Evolutionary conservation across 1,140 invertebrate species (phyloP).

Genomic region (Spodoptera litura): DNA sequence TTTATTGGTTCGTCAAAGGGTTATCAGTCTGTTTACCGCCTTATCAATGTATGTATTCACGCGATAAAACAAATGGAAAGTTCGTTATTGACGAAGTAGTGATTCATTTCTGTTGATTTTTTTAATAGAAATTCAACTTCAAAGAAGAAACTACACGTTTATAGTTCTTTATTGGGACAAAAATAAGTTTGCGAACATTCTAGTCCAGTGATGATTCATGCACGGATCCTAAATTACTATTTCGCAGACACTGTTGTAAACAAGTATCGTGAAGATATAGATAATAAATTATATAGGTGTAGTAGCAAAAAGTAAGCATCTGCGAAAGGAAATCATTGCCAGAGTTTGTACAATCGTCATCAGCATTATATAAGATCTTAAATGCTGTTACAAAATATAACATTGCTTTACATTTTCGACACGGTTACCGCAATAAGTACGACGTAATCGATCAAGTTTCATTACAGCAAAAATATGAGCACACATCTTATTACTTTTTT

Average conservation of each 20-base stretch:
- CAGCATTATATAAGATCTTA: slow-evolving; percentile 28
- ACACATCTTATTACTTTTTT: slow-evolving; percentile 14
- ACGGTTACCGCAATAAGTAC: slow-evolving; percentile 24
- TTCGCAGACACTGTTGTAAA: slow-evolving; percentile 7
- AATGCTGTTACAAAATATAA: slow-evolving; percentile 30
- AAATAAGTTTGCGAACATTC: background rate
- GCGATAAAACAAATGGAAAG: slow-evolving; percentile 40
- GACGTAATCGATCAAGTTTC: slow-evolving; percentile 21
- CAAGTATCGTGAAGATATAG: slow-evolving; percentile 16
- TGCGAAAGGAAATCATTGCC: background rate
- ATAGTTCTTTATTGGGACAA: background rate
- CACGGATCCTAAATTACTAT: slow-evolving; percentile 9
- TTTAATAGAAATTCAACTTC: too few species aligned
- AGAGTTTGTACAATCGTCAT: slow-evolving; percentile 6
- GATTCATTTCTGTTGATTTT: background rate
- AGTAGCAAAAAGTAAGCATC: background rate
- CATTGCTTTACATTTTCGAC: slow-evolving; percentile 30
- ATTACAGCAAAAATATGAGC: background rate
- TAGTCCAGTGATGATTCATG: background rate
- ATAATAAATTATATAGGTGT: background rate
- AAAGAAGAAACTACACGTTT: background rate
- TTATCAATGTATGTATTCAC: slow-evolving; percentile 11
- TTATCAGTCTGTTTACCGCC: slow-evolving; percentile 11
- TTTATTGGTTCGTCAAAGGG: slow-evolving; percentile 5
- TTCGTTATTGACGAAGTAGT: slow-evolving; percentile 24